Base-by-base conservation (phyloP, 2,888 invertebrate genomes). In the Hydroisotoma schaefferi region DNA sequence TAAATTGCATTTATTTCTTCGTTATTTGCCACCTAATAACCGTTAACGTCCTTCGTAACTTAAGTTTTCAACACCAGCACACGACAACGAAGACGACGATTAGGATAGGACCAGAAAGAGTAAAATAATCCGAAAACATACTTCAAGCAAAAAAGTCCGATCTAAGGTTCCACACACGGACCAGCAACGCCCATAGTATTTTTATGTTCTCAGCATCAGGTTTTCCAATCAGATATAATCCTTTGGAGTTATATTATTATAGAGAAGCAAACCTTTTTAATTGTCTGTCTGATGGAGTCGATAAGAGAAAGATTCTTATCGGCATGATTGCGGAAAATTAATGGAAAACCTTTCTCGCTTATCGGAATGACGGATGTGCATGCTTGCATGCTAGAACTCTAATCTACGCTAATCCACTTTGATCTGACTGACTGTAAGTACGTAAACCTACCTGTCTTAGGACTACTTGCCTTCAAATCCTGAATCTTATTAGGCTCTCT, bases 251-350 rank as follows among this genome's bases (percentile, higher is more conserved):
- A n/a, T n/a, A n/a, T n/a, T 38, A 57, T 53, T 61, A 57, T 54
- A 49, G 53, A 56, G 59, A 61, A n/a, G n/a, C n/a, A n/a, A n/a
- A 51, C 69, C 67, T 65, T 69, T 69, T 69, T 69, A 69, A 69
- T 69, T 69, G 69, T 69, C 65, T 67, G 69, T 67, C 67, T 37
- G 69, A 70, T 70, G 60, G 57, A 52, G 48, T 20, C 46, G 70
- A 70, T 70, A 70, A 48, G 29, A 53, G 52, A 57, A 52, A 62
- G 68, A 68, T 68, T 67, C 49, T 59, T 70, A 70, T 70, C 70
- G 54, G 46, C 52, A 68, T 70, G 70, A 70, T 70, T 70, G 68
- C 68, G 64, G 70, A 68, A 70, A 68, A 68, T 67, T 70, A 70
- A 70, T 70, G 70, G 70, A 67, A 70, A 70, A 60, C 57, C 68